Base-by-base conservation (phyloP, 2,797 vertebrate genomes). In the Buphagus erythrorhynchus region DNA sequence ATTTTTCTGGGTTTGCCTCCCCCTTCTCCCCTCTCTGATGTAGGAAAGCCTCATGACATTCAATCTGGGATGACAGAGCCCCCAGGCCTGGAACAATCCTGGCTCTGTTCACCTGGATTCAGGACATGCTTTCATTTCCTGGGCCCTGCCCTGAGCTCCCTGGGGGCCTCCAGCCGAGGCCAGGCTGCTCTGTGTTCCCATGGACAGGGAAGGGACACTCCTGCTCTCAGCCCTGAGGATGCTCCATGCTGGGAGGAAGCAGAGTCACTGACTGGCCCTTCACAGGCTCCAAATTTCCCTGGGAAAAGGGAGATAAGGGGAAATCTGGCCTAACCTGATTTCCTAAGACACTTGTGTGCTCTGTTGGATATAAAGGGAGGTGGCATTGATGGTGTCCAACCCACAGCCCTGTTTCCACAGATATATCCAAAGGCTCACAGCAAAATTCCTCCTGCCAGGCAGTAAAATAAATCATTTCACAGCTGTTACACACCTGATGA, bases 61-160 rank as follows among this genome's bases (percentile, higher is more conserved):
- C 82, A 75, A 21, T 86, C 90, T 63, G 13, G 25, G 92, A 59
- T 1, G 7, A 73, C 16, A 45, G 72, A 94, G 51, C 62, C 51
- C 26, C 69, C 0, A 0, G 65, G 52, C 52, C 67, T 35, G 8
- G 83, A 96, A 91, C 93, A 96, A 96, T 94, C 85, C 76, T 0
- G 0, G 43, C 88, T 95, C 93, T 95, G 92, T 97, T 95, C 29
- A 13, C 69, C 68, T 40, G 51, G 29, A 25, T 66, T 68, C 19
- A 5, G 86, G 74, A 81, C 22, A 11, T 3, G 62, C 9, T 76
- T 73, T 62, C 40, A 55, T 85, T 63, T 35, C 77, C 69, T 35
- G 67, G 49, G 42, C 38, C 31, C 33, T 22, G 6, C 71, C 46
- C 69, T n/a, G 79, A 4, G 6, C 49, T 40, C 46, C 46, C 2